A percentile compares a stretch with the other conserved stretches of the same genome.
phyloP scores from a whole-genome alignment of 2,113 vertebrate species.

The Clarias macrocephalus region DNA sequence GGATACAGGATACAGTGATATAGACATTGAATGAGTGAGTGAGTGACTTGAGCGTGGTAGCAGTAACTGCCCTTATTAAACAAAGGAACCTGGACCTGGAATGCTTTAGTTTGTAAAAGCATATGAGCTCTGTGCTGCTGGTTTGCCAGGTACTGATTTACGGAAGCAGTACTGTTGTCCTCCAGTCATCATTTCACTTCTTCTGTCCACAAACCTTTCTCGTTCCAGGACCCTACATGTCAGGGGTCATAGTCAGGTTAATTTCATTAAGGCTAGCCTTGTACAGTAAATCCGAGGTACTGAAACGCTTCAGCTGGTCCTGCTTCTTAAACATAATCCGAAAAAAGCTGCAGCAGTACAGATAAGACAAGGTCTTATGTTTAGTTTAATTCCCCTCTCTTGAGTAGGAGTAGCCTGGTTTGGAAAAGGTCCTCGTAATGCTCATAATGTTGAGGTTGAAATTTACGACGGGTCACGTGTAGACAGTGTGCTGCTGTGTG shows the following conservation, averaged over 20 bases:
- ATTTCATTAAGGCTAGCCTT: constrained; percentile 61
- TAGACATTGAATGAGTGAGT: too few relatives aligned
- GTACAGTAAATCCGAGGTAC: neutral
- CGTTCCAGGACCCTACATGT: constrained; percentile 51
- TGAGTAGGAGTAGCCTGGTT: constrained; percentile 10
- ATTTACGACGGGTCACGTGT: constrained; percentile 3
- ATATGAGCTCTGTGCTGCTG: neutral
- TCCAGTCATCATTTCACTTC: constrained; percentile 43
- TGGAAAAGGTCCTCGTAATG: neutral
- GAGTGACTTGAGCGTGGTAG: too few relatives aligned
- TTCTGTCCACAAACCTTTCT: constrained; percentile 52
- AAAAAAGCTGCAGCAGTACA: neutral
- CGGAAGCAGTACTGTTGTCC: constrained; percentile 33
- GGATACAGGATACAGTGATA: too few relatives aligned
- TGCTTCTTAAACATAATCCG: neutral
- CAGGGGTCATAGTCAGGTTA: constrained; percentile 60
- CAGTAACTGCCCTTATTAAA: neutral
- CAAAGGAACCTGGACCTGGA: neutral
- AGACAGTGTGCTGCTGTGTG: neutral
- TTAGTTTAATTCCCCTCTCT: neutral
- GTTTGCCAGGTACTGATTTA: constrained; percentile 3
- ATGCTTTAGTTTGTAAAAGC: neutral
- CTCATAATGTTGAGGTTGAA: neutral
- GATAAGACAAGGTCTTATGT: neutral
- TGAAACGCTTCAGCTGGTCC: neutral